phyloP scores from a whole-genome alignment of 2,888 invertebrate genomes.

The Strigamia transsilvanica region DNA sequence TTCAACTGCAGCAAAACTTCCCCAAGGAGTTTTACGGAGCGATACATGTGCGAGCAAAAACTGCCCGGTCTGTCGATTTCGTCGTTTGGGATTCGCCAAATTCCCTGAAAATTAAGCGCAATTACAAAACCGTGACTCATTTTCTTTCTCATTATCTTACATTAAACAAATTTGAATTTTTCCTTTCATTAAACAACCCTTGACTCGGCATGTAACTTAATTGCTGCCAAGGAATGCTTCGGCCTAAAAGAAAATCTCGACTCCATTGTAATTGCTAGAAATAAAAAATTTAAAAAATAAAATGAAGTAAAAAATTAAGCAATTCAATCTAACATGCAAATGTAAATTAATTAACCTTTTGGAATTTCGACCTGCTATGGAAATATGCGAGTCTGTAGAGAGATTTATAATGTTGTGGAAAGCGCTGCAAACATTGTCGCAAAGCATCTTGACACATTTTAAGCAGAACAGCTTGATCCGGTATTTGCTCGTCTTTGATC shows the following conservation, averaged over 20 bases:
- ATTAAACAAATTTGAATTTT: conserved; percentile 86
- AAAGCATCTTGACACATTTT: conserved; percentile 77
- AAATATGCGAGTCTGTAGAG: conserved; percentile 86
- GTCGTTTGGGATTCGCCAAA: conserved; percentile 88
- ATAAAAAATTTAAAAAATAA: conserved; percentile 41
- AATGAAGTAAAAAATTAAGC: neutral
- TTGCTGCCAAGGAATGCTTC: conserved; percentile 58
- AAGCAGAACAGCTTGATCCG: conserved; percentile 66
- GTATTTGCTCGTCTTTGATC: neutral
- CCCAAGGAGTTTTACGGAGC: conserved; percentile 81
- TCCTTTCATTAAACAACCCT: conserved; percentile 86
- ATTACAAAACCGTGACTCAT: neutral
- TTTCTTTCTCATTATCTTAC: conserved; percentile 65
- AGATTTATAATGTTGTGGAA: conserved; percentile 92
- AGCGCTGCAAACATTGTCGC: conserved; percentile 83
- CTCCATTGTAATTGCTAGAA: conserved; percentile 63
- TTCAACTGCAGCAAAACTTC: conserved; percentile 80
- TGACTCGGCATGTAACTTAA: conserved; percentile 70
- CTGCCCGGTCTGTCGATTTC: conserved; percentile 93
- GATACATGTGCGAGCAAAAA: conserved; percentile 88
- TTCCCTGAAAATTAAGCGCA: conserved; percentile 69
- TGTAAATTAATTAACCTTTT: neutral
- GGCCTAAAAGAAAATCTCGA: conserved; percentile 64
- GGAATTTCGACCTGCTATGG: conserved; percentile 68
- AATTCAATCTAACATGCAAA: neutral